A percentile compares a stretch with the other conserved stretches of the same genome.
These are phyloP conservation scores for Macrotis lagotis DNA, from an alignment of 2,113 vertebrate genomes.

Conservation along the genomic window DNA sequence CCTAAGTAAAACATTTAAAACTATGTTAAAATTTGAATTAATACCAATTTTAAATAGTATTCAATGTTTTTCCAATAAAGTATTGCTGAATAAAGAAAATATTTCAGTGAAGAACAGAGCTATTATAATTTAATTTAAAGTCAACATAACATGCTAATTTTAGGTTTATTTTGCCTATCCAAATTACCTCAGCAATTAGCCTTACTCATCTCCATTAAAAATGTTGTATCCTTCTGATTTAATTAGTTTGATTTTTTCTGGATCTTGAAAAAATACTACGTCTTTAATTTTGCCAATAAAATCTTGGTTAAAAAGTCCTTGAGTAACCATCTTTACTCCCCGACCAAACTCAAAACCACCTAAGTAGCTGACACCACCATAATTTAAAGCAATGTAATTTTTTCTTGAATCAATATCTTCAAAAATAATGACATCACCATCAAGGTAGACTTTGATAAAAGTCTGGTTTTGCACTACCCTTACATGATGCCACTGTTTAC, in stretches of 20 bases:
- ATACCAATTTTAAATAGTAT: background rate
- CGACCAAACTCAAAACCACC: slow-evolving; percentile 89
- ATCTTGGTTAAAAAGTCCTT: slow-evolving; percentile 85
- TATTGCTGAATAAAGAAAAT: background rate
- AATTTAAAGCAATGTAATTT: slow-evolving; percentile 89
- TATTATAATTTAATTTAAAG: background rate
- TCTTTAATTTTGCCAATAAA: slow-evolving; percentile 90
- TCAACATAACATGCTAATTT: background rate
- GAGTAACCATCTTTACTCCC: slow-evolving; percentile 82
- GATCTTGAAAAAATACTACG: slow-evolving; percentile 86
- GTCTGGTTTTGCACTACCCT: slow-evolving; percentile 86
- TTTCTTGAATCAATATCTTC: slow-evolving; percentile 88
- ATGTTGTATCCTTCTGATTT: slow-evolving; percentile 90
- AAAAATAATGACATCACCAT: slow-evolving; percentile 82
- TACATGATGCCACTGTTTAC: slow-evolving; percentile 83
- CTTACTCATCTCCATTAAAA: slow-evolving; percentile 80
- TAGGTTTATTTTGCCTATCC: slow-evolving; percentile 5
- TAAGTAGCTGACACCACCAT: slow-evolving; percentile 87
- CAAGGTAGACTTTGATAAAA: slow-evolving; percentile 84
- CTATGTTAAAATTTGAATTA: background rate
- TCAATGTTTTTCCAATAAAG: background rate
- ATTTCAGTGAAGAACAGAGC: background rate
- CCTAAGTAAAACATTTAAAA: background rate
- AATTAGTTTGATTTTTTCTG: slow-evolving; percentile 82
- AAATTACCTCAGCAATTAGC: slow-evolving; percentile 45